These are phyloP conservation scores for Orthosia incerta DNA, from an alignment of 2,888 invertebrate species.

Conservation along the genomic window DNA sequence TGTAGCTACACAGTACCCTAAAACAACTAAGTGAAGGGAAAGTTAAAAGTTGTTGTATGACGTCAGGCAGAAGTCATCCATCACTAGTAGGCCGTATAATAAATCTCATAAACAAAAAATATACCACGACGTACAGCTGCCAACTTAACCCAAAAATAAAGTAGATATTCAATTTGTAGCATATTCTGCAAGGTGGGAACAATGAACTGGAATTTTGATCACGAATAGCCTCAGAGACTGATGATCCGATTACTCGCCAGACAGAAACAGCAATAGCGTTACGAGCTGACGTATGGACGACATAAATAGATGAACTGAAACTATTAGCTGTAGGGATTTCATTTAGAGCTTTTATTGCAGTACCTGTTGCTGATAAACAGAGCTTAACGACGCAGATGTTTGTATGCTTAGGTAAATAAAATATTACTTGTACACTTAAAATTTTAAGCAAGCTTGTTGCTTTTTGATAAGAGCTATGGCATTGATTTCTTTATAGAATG, in stretches of 20 bases:
- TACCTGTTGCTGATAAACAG: slow-evolving; percentile 40
- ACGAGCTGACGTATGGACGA: slow-evolving; percentile 32
- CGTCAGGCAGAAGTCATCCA: slow-evolving; percentile 52
- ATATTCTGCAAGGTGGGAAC: slow-evolving; percentile 34
- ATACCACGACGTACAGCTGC: slow-evolving; percentile 25
- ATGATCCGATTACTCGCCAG: slow-evolving; percentile 49
- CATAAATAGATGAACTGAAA: slow-evolving; percentile 40
- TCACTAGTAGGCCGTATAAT: slow-evolving; percentile 50
- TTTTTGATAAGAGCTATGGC: background rate
- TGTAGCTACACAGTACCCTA: slow-evolving; percentile 14
- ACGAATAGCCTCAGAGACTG: slow-evolving; percentile 47
- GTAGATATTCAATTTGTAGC: slow-evolving; percentile 52
- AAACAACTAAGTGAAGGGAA: slow-evolving; percentile 39
- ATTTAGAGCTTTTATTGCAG: slow-evolving; percentile 22
- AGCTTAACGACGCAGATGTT: background rate
- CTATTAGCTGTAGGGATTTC: slow-evolving; percentile 31
- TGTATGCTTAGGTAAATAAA: background rate
- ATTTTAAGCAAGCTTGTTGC: background rate
- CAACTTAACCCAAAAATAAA: slow-evolving; percentile 40
- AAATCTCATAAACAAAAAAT: slow-evolving; percentile 57
- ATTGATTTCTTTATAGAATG: background rate
- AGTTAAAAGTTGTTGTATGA: slow-evolving; percentile 43
- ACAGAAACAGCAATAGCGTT: slow-evolving; percentile 44
- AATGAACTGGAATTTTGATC: slow-evolving; percentile 39
- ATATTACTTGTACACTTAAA: background rate